Base-by-base conservation (phyloP, 2,888 invertebrate genomes). In the Macrophya annulata region DNA sequence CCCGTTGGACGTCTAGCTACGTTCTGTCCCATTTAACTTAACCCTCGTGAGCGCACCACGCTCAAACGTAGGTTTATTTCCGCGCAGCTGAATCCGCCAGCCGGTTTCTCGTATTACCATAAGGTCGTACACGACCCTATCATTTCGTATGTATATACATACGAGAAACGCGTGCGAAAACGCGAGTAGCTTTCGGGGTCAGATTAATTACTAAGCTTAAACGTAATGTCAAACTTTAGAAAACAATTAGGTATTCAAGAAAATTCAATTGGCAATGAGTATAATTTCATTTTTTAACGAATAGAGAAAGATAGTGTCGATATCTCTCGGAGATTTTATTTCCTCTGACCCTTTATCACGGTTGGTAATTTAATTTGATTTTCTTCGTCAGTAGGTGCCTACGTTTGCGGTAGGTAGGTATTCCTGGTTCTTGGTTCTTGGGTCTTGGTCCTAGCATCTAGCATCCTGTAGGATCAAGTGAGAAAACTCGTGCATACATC, bases 1-100 rank as follows among this genome's bases (percentile, higher is more conserved):
- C 25, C 65, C 83, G 83, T 71, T 83, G 83, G 65, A 83, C 68
- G 68, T 71, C 45, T 48, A 31, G 31, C 48, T 74, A 43, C 83
- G 48, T 83, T 83, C 71, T 83, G 83, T 83, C 83, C 83, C 83
- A 83, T 83, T 83, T 68, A 83, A 81, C 81, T 81, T 62, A 81
- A 59, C 81, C 81, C 81, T 81, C 59, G 62, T 43, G 43, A 37
- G 48, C 21, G 62, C 40, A 81, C 21, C 43, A 15, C 68, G 68
- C 83, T 25, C 68, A 37, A 71, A 71, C 83, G 83, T 83, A 81
- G 81, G 81, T 83, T 37, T 51, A 48, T 51, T 83, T 83, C 83
- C 83, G 68, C 83, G 83, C 83, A 83, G 83, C 83, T 83, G 83
- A 83, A 83, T 68, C 48, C 62, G 48, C 83, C 83, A 45, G 68